These are phyloP conservation scores for Cryptus armator DNA, from an alignment of 2,888 invertebrate species.

Conservation along the genomic window DNA sequence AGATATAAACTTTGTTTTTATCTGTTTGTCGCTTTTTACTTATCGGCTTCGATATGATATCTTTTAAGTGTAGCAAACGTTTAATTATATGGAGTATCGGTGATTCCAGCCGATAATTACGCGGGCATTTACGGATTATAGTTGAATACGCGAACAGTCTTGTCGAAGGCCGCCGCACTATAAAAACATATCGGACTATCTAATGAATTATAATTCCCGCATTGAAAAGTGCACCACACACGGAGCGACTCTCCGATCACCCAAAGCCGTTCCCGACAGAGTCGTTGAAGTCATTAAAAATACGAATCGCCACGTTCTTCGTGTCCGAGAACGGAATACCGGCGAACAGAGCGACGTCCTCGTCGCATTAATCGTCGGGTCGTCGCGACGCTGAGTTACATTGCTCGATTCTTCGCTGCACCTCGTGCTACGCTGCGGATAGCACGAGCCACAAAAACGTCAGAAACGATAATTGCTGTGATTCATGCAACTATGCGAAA, in stretches of 20 bases:
- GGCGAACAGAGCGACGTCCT: conserved; percentile 37
- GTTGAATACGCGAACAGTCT: conserved; percentile 7
- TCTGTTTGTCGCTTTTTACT: background rate
- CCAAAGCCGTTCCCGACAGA: conserved; percentile 1
- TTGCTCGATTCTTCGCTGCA: conserved; percentile 35
- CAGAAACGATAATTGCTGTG: conserved; percentile 81
- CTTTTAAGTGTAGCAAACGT: background rate
- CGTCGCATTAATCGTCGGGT: conserved; percentile 34
- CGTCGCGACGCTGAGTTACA: conserved; percentile 45
- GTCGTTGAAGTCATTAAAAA: conserved; percentile 45
- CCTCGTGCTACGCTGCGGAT: conserved; percentile 1
- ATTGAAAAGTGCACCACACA: conserved; percentile 4
- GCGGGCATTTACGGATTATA: background rate
- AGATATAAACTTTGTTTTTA: background rate
- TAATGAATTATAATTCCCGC: conserved; percentile 19
- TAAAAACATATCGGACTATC: conserved; percentile 23
- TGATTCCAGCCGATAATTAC: conserved; percentile 18
- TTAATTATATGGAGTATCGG: conserved; percentile 19
- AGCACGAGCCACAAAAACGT: conserved; percentile 69
- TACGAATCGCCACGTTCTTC: conserved; percentile 19
- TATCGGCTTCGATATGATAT: background rate
- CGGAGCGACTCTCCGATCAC: background rate
- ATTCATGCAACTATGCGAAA: conserved; percentile 81
- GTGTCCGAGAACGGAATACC: conserved; percentile 48
- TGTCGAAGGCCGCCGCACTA: conserved; percentile 18